These are phyloP conservation scores for Andrena minutula DNA, from an alignment of 2,888 invertebrate genomes.

Conservation along the genomic window DNA sequence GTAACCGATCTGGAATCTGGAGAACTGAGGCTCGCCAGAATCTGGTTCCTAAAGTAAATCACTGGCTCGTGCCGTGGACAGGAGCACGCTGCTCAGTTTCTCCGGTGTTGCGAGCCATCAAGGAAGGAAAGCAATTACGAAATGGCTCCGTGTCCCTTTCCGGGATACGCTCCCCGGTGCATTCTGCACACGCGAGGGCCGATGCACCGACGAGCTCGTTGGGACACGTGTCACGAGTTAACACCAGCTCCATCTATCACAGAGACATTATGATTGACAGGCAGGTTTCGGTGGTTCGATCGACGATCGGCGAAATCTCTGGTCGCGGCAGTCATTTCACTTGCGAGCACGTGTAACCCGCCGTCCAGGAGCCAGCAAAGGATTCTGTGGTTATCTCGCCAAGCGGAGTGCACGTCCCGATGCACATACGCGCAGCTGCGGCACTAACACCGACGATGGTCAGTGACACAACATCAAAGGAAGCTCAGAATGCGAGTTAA, in stretches of 20 bases:
- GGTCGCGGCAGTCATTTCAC: background rate
- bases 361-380: slow-evolving; percentile 4
- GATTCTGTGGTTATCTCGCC: slow-evolving; percentile 22
- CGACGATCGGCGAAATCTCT: no score
- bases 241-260: slow-evolving; percentile 1
- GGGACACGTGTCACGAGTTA: slow-evolving; percentile 27
- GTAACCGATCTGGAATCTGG: slow-evolving; percentile 18
- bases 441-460: slow-evolving; percentile 22
- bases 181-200: slow-evolving; percentile 22
- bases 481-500: slow-evolving; percentile 57
- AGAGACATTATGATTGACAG: no score
- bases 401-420: slow-evolving; percentile 12
- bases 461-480: slow-evolving; percentile 64
- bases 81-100: slow-evolving; percentile 16
- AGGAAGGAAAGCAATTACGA: slow-evolving; percentile 54
- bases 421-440: slow-evolving; percentile 8
- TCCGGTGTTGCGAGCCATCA: slow-evolving; percentile 10
- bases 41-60: slow-evolving; percentile 38
- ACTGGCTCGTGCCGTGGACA: slow-evolving; percentile 13
- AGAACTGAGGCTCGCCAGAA: background rate
- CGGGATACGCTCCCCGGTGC: slow-evolving; percentile 7
- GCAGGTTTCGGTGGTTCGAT: no score
- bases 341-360: background rate
- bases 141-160: slow-evolving; percentile 44
- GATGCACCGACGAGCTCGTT: slow-evolving; percentile 12